Base-by-base conservation (phyloP, 2,888 invertebrate genomes). In the Globia sparganii region DNA sequence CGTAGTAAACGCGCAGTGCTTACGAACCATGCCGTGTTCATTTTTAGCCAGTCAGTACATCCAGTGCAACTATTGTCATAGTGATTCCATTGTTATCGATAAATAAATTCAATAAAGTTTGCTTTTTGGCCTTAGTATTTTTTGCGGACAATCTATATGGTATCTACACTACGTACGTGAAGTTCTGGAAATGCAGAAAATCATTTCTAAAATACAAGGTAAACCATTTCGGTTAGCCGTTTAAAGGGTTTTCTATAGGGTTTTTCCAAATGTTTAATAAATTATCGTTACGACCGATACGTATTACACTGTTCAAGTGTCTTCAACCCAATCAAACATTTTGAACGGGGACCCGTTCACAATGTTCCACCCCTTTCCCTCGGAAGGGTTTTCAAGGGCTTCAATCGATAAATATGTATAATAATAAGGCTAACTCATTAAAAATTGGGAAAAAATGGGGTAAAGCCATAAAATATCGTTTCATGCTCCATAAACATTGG, bases 1-100 rank as follows among this genome's bases (percentile, higher is more conserved):
- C 94, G 94, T 95, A 95, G 95, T 94, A 94, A 93, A 90, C 88
- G 90, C 89, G 78, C 90, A 72, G 87, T 82, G 78, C 86, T 21
- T 84, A 43, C 43, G 62, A 73, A 85, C 87, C 82, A 84, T 84
- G 88, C 87, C 88, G 92, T 92, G 93, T 92, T 94, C 92, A 92
- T 94, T 94, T 93, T 92, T 92, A 90, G 88, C 90, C 88, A 86
- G 89, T 90, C 89, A 85, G 89, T 87, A 88, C 86, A 87, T 87
- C 86, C 83, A 84, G 83, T 81, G 80, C 73, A 75, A 75, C 66
- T 64, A 43, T 70, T 67, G 31, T 62, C 31, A 58, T 49, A 58
- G 56, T 69, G 31, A 56, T 66, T 56, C 21, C 18, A 34, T 49
- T 71, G 5, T 53, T 83, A 66, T 71, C 83, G 83, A 83, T 67